Base-by-base conservation (phyloP, 2,113 vertebrate species). In the Xyrauchen texanus region DNA sequence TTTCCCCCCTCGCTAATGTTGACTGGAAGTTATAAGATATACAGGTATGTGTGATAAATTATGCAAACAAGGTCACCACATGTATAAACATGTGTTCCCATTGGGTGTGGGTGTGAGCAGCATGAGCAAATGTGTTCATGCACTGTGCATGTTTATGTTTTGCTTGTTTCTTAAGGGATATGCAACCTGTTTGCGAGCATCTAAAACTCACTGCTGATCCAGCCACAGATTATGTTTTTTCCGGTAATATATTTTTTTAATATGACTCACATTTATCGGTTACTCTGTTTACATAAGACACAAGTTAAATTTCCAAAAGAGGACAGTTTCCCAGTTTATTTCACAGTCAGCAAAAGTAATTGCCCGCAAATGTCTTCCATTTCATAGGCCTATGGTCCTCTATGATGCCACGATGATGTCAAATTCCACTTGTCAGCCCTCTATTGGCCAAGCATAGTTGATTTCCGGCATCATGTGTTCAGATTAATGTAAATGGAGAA, bases 51-150 rank as follows among this genome's bases (percentile, higher is more conserved):
- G 58, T 58, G 68, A 66, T 81, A 68, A 61, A 51, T 81, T 61
- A 34, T 51, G 5, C 63, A 79, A 81, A 81, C 76, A 83, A 73
- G 80, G 72, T 78, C 81, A 85, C 75, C 66, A 67, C 47, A 71
- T 15, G 44, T 66, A 57, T 70, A 64, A 47, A 72, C 51, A 78
- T 61, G 76, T 57, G 52, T 70, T 49, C 42, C 67, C 34, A 63
- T 52, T 78, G 58, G 68, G 84, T 81, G 84, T 83, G 84, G 81
- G 81, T 78, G 82, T 84, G 45, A 75, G 70, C 58, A 15, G 81
- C 51, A 57, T 72, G 57, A 83, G 84, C 75, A 85, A 34, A 34
- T 78, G 21, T 3, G 21, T 34, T 34, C 21, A 34, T 34, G 21
- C 21, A 34, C 21, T 34, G 21, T 34, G 21, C 21, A 34, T 34